phyloP scores from a whole-genome alignment of 1,140 invertebrate genomes.

The Elymnias hypermnestra region DNA sequence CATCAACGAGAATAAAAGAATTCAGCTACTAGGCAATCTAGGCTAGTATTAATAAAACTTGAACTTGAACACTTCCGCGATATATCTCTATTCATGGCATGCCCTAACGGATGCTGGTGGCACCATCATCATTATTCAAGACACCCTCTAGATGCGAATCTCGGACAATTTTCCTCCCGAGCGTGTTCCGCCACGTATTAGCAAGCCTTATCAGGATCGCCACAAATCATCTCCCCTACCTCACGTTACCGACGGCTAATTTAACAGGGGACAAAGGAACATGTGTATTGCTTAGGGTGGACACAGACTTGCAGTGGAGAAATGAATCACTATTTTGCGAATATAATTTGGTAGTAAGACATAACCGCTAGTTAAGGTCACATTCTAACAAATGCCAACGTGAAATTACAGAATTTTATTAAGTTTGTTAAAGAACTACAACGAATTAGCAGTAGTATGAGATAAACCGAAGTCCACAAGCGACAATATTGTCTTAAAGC shows the following conservation, averaged over 20 bases:
- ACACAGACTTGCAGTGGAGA: neutral
- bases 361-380: too few species aligned
- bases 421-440: too few species aligned
- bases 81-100: too few species aligned
- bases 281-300: constrained; percentile 16
- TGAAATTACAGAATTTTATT: too few species aligned
- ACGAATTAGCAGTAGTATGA: too few species aligned
- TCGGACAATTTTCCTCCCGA: constrained; percentile 23
- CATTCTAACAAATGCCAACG: too few species aligned
- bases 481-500: too few species aligned
- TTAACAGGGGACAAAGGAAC: constrained; percentile 20
- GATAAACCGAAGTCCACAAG: too few species aligned
- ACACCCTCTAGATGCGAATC: constrained; percentile 21
- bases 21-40: too few species aligned
- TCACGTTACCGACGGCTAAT: constrained; percentile 28
- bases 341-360: neutral
- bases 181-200: constrained; percentile 22
- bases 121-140: constrained; percentile 14
- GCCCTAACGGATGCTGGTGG: constrained; percentile 11
- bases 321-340: neutral
- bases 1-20: too few species aligned
- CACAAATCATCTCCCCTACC: constrained; percentile 33
- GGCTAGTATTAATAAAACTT: too few species aligned
- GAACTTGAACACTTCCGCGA: too few species aligned
- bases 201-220: constrained; percentile 27